These are phyloP conservation scores for Phortica magna DNA, from an alignment of 2,888 invertebrate species.

Conservation along the genomic window DNA sequence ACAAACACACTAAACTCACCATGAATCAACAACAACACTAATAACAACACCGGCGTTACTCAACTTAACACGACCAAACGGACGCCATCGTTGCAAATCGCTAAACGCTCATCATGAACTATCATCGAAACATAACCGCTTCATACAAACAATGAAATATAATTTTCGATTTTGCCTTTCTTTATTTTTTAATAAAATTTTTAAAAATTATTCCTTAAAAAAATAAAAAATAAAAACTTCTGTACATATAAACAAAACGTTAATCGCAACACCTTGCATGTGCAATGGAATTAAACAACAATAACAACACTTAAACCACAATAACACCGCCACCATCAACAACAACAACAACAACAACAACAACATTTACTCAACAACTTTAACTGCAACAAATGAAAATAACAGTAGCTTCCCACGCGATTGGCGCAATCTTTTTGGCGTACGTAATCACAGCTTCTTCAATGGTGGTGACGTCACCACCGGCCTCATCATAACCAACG, in stretches of 20 bases:
- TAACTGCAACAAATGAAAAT: conserved; percentile 39
- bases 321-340: conserved; percentile 30
- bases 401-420: conserved; percentile 75
- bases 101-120: conserved; percentile 39
- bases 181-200: neutral
- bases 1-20: conserved; percentile 6
- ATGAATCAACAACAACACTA: conserved; percentile 16
- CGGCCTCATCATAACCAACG: conserved; percentile 40
- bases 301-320: conserved; percentile 34
- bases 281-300: conserved; percentile 43
- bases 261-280: conserved; percentile 49
- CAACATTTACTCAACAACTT: conserved; percentile 15
- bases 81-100: conserved; percentile 27
- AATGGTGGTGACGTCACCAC: conserved; percentile 50
- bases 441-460: conserved; percentile 52
- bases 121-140: conserved; percentile 20
- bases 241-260: conserved; percentile 13
- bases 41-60: neutral
- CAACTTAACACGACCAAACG: conserved; percentile 8
- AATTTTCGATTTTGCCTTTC: neutral
- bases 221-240: conserved; percentile 35
- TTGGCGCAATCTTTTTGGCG: conserved; percentile 75
- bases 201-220: neutral
- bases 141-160: neutral
- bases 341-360: conserved; percentile 37